Evolutionary conservation across 2,113 vertebrate species (phyloP).

Genomic region (Macroglossus sobrinus): DNA sequence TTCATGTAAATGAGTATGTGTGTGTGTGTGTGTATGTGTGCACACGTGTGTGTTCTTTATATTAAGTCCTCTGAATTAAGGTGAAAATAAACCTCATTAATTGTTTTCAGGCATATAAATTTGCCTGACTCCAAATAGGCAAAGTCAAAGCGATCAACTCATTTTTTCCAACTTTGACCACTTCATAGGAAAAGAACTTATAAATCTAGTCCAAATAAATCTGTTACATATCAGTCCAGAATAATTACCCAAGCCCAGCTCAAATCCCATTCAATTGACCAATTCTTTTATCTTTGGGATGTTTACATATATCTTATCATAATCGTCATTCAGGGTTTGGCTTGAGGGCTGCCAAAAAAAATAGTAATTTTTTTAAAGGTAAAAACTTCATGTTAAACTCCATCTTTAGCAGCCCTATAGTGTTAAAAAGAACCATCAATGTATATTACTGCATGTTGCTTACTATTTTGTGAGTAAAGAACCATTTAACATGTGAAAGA

Average conservation of each 20-base stretch:
- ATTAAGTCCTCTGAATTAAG: not conserved
- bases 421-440: not conserved
- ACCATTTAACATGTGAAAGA: not conserved
- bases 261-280: conserved; percentile 22
- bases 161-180: conserved; percentile 22
- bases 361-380: not conserved
- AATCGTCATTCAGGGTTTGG: conserved; percentile 12
- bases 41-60: not conserved
- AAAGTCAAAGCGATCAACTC: conserved; percentile 57
- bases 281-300: conserved; percentile 55
- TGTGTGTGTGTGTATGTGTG: not conserved
- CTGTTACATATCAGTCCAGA: conserved; percentile 52
- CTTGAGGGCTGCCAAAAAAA: not conserved
- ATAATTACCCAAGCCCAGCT: conserved; percentile 46
- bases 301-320: conserved; percentile 59
- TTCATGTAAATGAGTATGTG: not conserved
- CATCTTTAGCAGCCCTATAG: not conserved
- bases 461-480: not conserved
- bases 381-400: not conserved
- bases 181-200: conserved; percentile 62
- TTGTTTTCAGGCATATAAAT: conserved; percentile 47
- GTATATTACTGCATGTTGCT: not conserved
- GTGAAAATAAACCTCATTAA: conserved; percentile 49
- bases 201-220: conserved; percentile 61
- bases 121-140: conserved; percentile 25